Conservation (phyloP, 2,797 vertebrate species). For the Diplodus sargus region DNA sequence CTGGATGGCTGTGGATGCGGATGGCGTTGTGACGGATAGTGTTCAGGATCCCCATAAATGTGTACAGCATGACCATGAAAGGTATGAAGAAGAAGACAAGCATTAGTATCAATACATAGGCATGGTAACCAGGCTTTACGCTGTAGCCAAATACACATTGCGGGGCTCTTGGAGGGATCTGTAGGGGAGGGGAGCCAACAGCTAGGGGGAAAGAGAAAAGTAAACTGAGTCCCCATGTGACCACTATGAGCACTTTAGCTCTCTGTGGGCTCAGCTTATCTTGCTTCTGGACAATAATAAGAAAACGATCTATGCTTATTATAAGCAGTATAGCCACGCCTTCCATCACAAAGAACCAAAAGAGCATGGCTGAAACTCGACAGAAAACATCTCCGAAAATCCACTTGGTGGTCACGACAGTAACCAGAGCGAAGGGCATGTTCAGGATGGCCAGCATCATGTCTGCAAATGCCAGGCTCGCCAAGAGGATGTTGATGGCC, state of each 20-base stretch:
- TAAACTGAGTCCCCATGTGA: slow-evolving; percentile 93
- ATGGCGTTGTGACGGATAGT: slow-evolving; percentile 96
- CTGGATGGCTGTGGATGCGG: slow-evolving; percentile 95
- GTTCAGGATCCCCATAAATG: slow-evolving; percentile 96
- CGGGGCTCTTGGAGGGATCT: slow-evolving; percentile 92
- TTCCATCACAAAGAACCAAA: slow-evolving; percentile 96
- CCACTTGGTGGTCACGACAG: slow-evolving; percentile 92
- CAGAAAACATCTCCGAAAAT: slow-evolving; percentile 94
- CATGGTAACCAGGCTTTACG: slow-evolving; percentile 87
- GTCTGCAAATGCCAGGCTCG: slow-evolving; percentile 96
- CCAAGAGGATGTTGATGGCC: slow-evolving; percentile 98
- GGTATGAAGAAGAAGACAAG: slow-evolving; percentile 95
- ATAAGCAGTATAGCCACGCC: slow-evolving; percentile 96
- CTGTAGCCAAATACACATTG: slow-evolving; percentile 97
- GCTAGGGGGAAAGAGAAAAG: slow-evolving; percentile 93
- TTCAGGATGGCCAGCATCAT: slow-evolving; percentile 95
- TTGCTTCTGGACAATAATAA: slow-evolving; percentile 97
- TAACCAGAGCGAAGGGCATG: slow-evolving; percentile 96
- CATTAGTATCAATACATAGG: slow-evolving; percentile 92
- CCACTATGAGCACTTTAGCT: slow-evolving; percentile 93
- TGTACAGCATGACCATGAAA: slow-evolving; percentile 94
- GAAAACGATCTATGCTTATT: slow-evolving; percentile 97
- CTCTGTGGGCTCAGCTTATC: slow-evolving; percentile 95
- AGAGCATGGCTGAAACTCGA: slow-evolving; percentile 94
- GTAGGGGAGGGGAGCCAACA: slow-evolving; percentile 90